Conservation (phyloP, 2,888 invertebrate species). For the Limnephilus auricula region DNA sequence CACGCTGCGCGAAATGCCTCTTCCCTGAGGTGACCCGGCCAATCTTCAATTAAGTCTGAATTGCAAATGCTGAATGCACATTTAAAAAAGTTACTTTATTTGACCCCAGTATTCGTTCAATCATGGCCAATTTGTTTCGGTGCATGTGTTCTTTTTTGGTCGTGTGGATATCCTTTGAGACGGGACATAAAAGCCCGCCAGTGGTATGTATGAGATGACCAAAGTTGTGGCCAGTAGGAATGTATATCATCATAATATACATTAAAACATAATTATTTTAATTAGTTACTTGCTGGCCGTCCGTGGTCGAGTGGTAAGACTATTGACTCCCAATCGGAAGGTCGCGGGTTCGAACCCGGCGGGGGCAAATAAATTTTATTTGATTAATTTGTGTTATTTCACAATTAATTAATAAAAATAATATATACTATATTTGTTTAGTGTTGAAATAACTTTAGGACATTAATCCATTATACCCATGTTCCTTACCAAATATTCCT, state of each 20-base stretch:
- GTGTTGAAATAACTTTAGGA: no score
- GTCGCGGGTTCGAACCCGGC: no score
- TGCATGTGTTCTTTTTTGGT: neutral
- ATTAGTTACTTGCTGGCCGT: no score
- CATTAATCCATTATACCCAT: no score
- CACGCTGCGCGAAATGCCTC: neutral
- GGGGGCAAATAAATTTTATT: no score
- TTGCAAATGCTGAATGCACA: constrained; percentile 46
- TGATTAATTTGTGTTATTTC: no score
- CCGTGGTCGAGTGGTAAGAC: no score
- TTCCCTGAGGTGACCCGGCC: constrained; percentile 14
- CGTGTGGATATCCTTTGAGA: neutral
- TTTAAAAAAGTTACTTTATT: constrained; percentile 46
- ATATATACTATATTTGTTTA: no score
- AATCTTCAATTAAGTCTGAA: constrained; percentile 48
- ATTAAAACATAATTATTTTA: neutral
- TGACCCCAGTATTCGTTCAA: constrained; percentile 41
- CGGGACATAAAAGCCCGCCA: neutral
- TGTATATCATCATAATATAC: neutral
- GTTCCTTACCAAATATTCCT: no score
- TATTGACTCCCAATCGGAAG: no score
- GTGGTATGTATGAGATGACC: neutral
- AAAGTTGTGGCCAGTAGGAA: neutral
- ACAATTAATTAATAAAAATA: no score
- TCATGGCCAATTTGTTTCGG: constrained; percentile 34